Evolutionary conservation across 2,888 invertebrate species (phyloP).

Genomic region (Sepiola atlantica): DNA sequence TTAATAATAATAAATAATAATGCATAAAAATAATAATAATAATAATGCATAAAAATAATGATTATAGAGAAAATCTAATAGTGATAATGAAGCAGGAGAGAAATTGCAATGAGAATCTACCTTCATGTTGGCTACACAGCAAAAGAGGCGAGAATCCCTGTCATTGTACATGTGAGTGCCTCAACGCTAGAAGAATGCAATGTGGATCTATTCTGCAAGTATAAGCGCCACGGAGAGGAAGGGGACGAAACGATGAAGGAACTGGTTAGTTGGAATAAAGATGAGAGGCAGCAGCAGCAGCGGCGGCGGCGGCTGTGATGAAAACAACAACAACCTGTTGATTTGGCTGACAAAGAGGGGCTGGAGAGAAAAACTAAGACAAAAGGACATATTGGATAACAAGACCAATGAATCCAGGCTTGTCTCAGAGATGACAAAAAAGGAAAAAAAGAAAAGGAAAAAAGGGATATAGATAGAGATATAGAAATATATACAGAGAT

Average conservation of each 20-base stretch:
- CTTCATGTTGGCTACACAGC: slow-evolving; percentile 14
- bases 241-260: not conserved
- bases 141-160: not conserved
- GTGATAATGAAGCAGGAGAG: not conserved
- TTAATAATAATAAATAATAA: not conserved
- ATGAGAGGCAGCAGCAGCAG: not conserved
- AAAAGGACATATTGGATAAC: not conserved
- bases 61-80: no score
- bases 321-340: not conserved
- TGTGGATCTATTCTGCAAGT: not conserved
- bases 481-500: no score
- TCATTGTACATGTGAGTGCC: not conserved
- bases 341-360: not conserved
- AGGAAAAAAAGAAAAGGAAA: not conserved
- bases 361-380: not conserved
- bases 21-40: no score
- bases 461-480: not conserved
- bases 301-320: not conserved
- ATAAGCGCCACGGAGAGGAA: not conserved
- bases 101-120: not conserved
- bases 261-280: not conserved
- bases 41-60: not conserved
- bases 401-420: not conserved
- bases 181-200: not conserved
- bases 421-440: not conserved